phyloP scores from a whole-genome alignment of 2,797 vertebrate species.

The Spinibarbus caldwelli region DNA sequence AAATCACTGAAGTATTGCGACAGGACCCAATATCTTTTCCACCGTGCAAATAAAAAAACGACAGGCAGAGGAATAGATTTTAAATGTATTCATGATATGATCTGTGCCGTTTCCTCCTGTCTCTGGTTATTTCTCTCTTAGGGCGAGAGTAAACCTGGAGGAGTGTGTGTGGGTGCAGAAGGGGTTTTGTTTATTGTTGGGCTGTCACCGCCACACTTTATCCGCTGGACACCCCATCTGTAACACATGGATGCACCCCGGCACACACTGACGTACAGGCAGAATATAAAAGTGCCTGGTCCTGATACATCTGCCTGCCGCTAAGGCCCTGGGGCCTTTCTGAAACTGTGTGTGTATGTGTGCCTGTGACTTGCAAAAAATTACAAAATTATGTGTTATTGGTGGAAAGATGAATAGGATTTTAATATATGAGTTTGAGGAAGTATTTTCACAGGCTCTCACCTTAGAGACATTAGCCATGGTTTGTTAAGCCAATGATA shows the following conservation, averaged over 20 bases:
- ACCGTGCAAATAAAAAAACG: not conserved
- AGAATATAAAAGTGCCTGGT: constrained; percentile 69
- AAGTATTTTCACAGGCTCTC: not conserved
- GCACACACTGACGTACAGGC: constrained; percentile 61
- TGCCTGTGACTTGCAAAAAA: not conserved
- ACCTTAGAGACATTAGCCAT: constrained; percentile 52
- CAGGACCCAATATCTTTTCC: constrained; percentile 16
- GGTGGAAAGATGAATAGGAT: not conserved
- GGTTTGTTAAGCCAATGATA: constrained; percentile 74
- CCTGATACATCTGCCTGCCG: constrained; percentile 62
- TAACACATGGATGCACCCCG: constrained; percentile 72
- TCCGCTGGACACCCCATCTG: constrained; percentile 66
- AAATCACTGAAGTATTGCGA: constrained; percentile 10
- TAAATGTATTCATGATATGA: constrained; percentile 41
- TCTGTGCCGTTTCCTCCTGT: constrained; percentile 16
- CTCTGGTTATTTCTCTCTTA: constrained; percentile 46
- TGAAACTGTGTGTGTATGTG: constrained; percentile 18
- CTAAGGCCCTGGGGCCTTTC: constrained; percentile 45
- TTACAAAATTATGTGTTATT: constrained; percentile 6
- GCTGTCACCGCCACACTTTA: constrained; percentile 66
- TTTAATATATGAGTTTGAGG: constrained; percentile 12
- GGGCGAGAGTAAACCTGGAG: not conserved
- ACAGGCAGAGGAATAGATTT: constrained; percentile 17
- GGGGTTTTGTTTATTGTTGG: constrained; percentile 67
- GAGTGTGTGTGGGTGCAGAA: constrained; percentile 31